A percentile compares a stretch with the other conserved stretches of the same genome.
These are phyloP conservation scores for Chymomyza costata DNA, from an alignment of 1,140 invertebrate genomes.

Conservation along the genomic window DNA sequence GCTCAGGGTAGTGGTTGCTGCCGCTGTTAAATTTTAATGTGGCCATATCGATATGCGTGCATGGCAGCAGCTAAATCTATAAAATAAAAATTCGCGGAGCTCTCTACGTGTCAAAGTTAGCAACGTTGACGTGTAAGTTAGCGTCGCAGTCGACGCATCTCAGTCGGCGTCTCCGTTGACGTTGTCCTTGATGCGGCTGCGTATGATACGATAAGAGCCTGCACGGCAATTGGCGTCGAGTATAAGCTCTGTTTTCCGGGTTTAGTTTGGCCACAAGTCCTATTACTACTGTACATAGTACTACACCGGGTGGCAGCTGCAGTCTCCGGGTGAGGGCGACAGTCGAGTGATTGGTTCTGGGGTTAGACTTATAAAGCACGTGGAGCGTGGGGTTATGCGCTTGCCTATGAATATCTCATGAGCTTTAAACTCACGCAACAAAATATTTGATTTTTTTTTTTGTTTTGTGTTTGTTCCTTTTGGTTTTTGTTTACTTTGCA, in stretches of 20 bases:
- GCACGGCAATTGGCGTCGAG: neutral
- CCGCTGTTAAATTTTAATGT: conserved; percentile 73
- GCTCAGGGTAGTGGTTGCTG: conserved; percentile 15
- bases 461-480: too few species aligned
- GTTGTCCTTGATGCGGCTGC: neutral
- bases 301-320: conserved; percentile 8
- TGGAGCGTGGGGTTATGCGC: conserved; percentile 1
- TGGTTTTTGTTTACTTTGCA: conserved; percentile 33
- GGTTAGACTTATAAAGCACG: conserved; percentile 14
- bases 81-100: conserved; percentile 44
- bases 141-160: conserved; percentile 4
- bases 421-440: conserved; percentile 34
- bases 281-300: too few species aligned
- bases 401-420: conserved; percentile 55
- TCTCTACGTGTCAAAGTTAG: conserved; percentile 26
- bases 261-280: conserved; percentile 15
- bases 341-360: conserved; percentile 4
- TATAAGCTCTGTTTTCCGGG: too few species aligned
- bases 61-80: conserved; percentile 41
- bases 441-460: conserved; percentile 22
- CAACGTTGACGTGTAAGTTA: too few species aligned
- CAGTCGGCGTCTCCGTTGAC: neutral
- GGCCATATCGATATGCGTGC: conserved; percentile 65
- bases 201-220: conserved; percentile 21
- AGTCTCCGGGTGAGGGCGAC: conserved; percentile 11